These are phyloP conservation scores for Acleris cristana DNA, from an alignment of 2,888 invertebrate genomes.

Conservation along the genomic window DNA sequence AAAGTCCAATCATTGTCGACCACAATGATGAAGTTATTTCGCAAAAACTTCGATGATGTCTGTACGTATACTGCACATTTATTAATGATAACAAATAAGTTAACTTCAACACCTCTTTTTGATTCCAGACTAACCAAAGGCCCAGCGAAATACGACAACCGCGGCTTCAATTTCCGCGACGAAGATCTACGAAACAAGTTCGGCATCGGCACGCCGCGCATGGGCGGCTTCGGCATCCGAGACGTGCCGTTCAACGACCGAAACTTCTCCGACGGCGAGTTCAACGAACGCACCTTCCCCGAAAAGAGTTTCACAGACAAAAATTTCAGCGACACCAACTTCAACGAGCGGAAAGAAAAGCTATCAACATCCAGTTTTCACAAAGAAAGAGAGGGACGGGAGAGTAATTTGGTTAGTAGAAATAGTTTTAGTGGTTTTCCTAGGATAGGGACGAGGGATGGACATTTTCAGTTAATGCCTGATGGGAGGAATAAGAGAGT, in stretches of 20 bases:
- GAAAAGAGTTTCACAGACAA: slow-evolving; percentile 69
- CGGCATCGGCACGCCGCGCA: slow-evolving; percentile 73
- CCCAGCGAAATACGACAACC: slow-evolving; percentile 71
- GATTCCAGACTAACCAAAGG: slow-evolving; percentile 63
- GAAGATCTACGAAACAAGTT: slow-evolving; percentile 75
- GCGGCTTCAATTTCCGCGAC: slow-evolving; percentile 73
- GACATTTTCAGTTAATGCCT: slow-evolving; percentile 73
- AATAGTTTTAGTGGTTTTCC: slow-evolving; percentile 81
- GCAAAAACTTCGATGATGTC: too few relatives aligned
- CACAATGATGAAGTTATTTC: too few relatives aligned
- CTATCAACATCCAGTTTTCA: slow-evolving; percentile 79
- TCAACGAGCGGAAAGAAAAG: slow-evolving; percentile 71
- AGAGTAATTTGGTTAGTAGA: slow-evolving; percentile 76
- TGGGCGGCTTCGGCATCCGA: slow-evolving; percentile 80
- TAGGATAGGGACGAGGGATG: slow-evolving; percentile 69
- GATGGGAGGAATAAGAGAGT: slow-evolving; percentile 83
- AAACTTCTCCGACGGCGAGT: slow-evolving; percentile 73
- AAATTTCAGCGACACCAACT: slow-evolving; percentile 57
- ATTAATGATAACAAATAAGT: too few relatives aligned
- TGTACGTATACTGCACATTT: too few relatives aligned
- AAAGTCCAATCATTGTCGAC: too few relatives aligned
- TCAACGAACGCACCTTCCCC: slow-evolving; percentile 70
- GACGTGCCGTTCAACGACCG: slow-evolving; percentile 75
- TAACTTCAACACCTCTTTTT: too few relatives aligned
- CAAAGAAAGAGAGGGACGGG: slow-evolving; percentile 70